Evolutionary conservation across 2,113 vertebrate species (phyloP), one percentile per base, ranked within the genome.

Genomic region (Nycticryphes semicollaris): DNA sequence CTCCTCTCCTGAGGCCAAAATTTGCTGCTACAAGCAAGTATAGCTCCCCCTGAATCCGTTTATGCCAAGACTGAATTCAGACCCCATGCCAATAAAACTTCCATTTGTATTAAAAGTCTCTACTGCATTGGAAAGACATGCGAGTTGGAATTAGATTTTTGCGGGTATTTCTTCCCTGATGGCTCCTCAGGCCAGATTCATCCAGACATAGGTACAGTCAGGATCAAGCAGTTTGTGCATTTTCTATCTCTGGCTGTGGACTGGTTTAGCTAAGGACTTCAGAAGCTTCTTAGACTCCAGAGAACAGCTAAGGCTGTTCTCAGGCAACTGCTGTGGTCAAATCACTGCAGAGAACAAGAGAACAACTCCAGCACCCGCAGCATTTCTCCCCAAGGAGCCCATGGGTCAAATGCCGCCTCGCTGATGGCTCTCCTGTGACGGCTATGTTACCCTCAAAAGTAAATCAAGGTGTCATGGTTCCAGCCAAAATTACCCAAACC

Each of bases 41-140:
- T 31, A 88, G 31, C 30, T 89, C 27, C 60, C 7, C 39, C 9
- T 24, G 7, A 78, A 95, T 83, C 87, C 79, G 64, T 80, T 95
- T 86, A 77, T 39, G 72, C 73, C 82, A 86, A 86, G 68, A 33
- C 59, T 72, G 43, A 89, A 48, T 87, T 91, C 62, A 94, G 43
- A 30, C 37, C 77, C 63, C 81, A 59, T 67, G 79, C 92, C 85
- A 96, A 70, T 92, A 92, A 93, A 90, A 91, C 73, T 84, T 94
- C 84, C 48, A 87, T 93, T 96, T 84, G 48, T 85, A 95, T 79
- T 89, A 89, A 78, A 91, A 79, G n/a, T n/a, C 28, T 91, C 73
- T 72, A 22, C 62, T 74, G 51, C 56, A 24, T 27, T 89, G 76
- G 68, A 78, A 77, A 78, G 51, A 70, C 79, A 43, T 2, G 28